These are phyloP conservation scores for Charaxes varanes DNA, from an alignment of 1,140 invertebrate genomes.

Conservation along the genomic window DNA sequence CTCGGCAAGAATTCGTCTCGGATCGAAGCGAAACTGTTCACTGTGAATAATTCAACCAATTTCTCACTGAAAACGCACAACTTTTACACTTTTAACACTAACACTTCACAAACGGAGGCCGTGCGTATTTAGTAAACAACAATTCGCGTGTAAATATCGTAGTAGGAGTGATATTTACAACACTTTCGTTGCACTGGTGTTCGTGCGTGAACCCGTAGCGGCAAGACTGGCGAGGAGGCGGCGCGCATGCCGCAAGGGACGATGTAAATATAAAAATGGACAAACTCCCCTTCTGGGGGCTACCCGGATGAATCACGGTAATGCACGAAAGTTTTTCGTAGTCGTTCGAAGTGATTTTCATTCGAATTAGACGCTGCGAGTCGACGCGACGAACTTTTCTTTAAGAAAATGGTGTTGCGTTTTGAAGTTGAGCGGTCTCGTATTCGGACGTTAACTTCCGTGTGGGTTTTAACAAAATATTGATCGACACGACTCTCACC, in stretches of 20 bases:
- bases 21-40: constrained; percentile 60
- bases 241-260: constrained; percentile 70
- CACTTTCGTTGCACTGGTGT: constrained; percentile 65
- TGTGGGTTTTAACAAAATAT: constrained; percentile 62
- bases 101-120: constrained; percentile 28
- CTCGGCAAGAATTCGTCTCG: constrained; percentile 42
- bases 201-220: constrained; percentile 68
- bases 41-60: constrained; percentile 31
- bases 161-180: constrained; percentile 69
- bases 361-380: constrained; percentile 18
- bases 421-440: constrained; percentile 56
- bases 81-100: constrained; percentile 38
- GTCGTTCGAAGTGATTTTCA: constrained; percentile 33
- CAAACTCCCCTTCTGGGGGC: constrained; percentile 70
- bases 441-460: constrained; percentile 58
- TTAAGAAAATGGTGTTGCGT: constrained; percentile 9
- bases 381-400: constrained; percentile 6
- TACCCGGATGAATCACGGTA: constrained; percentile 67
- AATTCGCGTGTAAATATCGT: constrained; percentile 63
- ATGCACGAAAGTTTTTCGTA: constrained; percentile 39
- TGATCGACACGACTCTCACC: constrained; percentile 60
- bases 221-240: constrained; percentile 63
- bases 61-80: constrained; percentile 48
- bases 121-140: constrained; percentile 49
- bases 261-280: constrained; percentile 73